These are phyloP conservation scores for Drosophila albomicans DNA, from an alignment of 1,140 invertebrate genomes.

Conservation along the genomic window DNA sequence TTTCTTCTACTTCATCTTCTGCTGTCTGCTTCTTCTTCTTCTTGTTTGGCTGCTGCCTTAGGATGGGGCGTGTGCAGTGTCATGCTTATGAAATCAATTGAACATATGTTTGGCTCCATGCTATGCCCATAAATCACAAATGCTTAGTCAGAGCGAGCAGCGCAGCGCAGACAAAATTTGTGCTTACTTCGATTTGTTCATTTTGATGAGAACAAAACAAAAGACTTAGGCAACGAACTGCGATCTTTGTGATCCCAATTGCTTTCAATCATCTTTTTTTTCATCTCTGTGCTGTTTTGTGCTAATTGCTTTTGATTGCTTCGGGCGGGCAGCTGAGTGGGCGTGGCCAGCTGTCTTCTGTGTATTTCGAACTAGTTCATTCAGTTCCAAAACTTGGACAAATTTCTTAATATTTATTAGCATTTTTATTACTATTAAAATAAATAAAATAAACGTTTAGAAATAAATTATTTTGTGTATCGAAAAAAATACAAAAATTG, in stretches of 20 bases:
- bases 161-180: conserved; percentile 35
- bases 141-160: conserved; percentile 61
- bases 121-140: conserved; percentile 74
- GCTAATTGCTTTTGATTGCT: conserved; percentile 18
- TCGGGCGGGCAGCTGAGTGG: neutral
- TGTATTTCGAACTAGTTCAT: conserved; percentile 12
- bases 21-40: neutral
- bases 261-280: conserved; percentile 8
- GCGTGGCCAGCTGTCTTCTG: neutral
- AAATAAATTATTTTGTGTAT: neutral
- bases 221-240: conserved; percentile 71
- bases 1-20: conserved; percentile 1
- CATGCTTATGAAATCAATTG: conserved; percentile 82
- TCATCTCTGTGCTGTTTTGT: neutral
- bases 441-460: neutral
- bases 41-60: conserved; percentile 37
- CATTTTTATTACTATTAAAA: too few species aligned
- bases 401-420: too few species aligned
- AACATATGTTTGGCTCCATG: conserved; percentile 69
- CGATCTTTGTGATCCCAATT: conserved; percentile 35
- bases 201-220: conserved; percentile 73
- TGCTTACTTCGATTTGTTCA: conserved; percentile 22
- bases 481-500: neutral
- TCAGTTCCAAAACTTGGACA: neutral
- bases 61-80: conserved; percentile 58